These are phyloP conservation scores for Drosophila burlai DNA, from an alignment of 1,140 invertebrate species.

Conservation along the genomic window DNA sequence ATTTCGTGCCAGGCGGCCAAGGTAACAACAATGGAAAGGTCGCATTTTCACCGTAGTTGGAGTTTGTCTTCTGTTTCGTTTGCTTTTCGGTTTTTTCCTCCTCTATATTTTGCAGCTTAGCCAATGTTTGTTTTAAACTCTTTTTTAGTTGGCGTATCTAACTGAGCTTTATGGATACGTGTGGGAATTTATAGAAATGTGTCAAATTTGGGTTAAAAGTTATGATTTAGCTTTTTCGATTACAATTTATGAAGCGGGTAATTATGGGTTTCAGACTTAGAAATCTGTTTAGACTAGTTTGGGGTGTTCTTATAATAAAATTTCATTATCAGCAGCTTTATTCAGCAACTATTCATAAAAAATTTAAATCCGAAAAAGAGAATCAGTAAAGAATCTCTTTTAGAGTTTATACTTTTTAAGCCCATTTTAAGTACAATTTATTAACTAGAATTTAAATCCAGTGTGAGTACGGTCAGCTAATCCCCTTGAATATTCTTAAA, in stretches of 20 bases:
- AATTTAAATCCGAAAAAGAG: too few relatives aligned
- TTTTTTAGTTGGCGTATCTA: conserved; percentile 18
- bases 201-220: conserved; percentile 14
- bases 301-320: neutral
- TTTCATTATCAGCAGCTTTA: neutral
- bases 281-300: neutral
- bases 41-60: conserved; percentile 15
- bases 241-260: neutral
- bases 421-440: neutral
- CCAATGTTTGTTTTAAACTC: conserved; percentile 60
- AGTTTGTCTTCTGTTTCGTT: conserved; percentile 15
- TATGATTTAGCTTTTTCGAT: neutral
- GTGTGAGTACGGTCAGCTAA: conserved; percentile 19
- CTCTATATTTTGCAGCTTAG: conserved; percentile 35
- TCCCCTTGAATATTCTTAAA: conserved; percentile 41
- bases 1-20: conserved; percentile 47
- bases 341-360: neutral
- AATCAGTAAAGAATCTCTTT: neutral
- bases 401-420: neutral
- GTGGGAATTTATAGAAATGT: conserved; percentile 17
- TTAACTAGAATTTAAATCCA: conserved; percentile 4
- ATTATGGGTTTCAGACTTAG: neutral
- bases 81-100: neutral
- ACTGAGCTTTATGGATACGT: conserved; percentile 14
- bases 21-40: conserved; percentile 73